Evolutionary conservation across 2,797 vertebrate species (phyloP), one percentile per base, ranked within the genome.

Genomic region (Acanthopagrus latus): DNA sequence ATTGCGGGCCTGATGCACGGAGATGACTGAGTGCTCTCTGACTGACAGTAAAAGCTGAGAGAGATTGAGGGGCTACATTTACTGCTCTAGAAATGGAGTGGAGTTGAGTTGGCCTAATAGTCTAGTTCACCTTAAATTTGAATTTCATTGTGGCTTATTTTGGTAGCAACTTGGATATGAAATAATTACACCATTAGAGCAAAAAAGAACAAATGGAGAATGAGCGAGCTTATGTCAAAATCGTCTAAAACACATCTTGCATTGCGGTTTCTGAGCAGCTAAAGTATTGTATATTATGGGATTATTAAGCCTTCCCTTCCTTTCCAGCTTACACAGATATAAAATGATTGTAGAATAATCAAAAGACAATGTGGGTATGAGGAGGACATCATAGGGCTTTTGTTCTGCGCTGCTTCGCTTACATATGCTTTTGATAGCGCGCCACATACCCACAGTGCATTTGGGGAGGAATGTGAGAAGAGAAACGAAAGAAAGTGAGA

Each of bases 21-120:
- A 97, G 96, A 97, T 97, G 96, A 98, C 96, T 96, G 97, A 98
- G 97, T 96, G 96, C 96, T 97, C 96, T 97, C 96, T 96, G 97
- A 97, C 97, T 97, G 97, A 98, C 98, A 97, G 97, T 98, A 98
- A 99, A 98, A 98, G 97, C 97, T 96, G 96, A 95, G 96, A 96
- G 95, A 96, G 96, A 95, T 96, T 95, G 97, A 97, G 95, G 95
- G 95, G 95, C 95, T 94, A 94, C 95, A 94, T 97, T 97, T 97
- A 96, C 94, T n/a, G 95, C 92, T 95, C 70, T 86, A 95, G 95
- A 96, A 96, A 97, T 95, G 91, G 95, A 97, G 96, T 94, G 94
- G 94, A 96, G 95, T 95, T 94, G 94, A 96, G 96, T 95, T 94
- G 94, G 95, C 93, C 94, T 96, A 96, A 96, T 95, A 94, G 96